Conservation (phyloP, 2,888 invertebrate species). For the Melikaiella ostensackeni region DNA sequence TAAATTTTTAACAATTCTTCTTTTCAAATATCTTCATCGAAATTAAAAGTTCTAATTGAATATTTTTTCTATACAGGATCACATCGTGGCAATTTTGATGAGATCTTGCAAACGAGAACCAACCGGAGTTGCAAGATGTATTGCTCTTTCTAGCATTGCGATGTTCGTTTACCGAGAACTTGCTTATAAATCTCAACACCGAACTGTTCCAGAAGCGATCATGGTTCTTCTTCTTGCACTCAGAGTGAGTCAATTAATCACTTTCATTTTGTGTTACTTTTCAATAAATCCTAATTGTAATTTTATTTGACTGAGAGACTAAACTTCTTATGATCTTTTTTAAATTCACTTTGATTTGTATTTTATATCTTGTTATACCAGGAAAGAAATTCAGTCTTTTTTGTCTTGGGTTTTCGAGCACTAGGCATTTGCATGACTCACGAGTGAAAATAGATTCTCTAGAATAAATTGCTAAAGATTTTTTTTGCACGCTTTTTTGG, state of each 20-base stretch:
- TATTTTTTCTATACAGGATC: slow-evolving; percentile 82
- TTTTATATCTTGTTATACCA: too few relatives aligned
- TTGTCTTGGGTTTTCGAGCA: background rate
- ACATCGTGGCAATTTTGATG: slow-evolving; percentile 91
- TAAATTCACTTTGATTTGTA: too few relatives aligned
- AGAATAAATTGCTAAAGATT: slow-evolving; percentile 4
- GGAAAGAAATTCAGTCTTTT: background rate
- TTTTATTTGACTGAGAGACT: background rate
- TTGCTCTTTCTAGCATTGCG: slow-evolving; percentile 92
- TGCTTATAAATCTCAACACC: slow-evolving; percentile 81
- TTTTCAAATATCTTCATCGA: background rate
- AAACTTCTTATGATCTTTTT: background rate
- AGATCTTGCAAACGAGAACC: slow-evolving; percentile 94
- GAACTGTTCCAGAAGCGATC: slow-evolving; percentile 83
- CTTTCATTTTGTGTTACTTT: background rate
- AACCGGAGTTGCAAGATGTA: slow-evolving; percentile 91
- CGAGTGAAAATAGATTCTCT: background rate
- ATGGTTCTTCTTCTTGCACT: slow-evolving; percentile 84
- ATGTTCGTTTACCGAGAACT: slow-evolving; percentile 85
- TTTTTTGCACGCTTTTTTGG: slow-evolving; percentile 25
- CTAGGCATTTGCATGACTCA: slow-evolving; percentile 11
- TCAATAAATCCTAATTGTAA: background rate
- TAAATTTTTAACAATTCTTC: slow-evolving; percentile 37
- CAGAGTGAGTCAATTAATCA: slow-evolving; percentile 79
- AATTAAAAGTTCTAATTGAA: slow-evolving; percentile 9